Percentiles rank a stretch among this genome's conserved stretches.
Conservation (phyloP, 2,888 invertebrate genomes). For the Lepetodrilus schrolli region DNA sequence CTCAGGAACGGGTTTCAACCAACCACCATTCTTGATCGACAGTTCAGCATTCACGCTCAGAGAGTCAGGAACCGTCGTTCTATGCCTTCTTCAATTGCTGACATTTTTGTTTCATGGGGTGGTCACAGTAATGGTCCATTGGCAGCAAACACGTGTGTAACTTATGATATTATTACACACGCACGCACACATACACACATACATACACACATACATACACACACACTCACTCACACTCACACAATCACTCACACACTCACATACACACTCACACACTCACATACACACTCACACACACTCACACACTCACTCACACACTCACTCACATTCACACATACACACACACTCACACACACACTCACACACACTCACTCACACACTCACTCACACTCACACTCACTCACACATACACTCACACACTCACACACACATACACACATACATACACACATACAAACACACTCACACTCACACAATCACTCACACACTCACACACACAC, state of each 20-base stretch:
- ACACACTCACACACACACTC: slow-evolving; percentile 23
- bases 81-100: too few relatives aligned
- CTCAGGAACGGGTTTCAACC: too few relatives aligned
- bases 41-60: too few relatives aligned
- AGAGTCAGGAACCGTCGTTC: too few relatives aligned
- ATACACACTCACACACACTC: neutral
- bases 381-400: neutral
- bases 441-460: too few relatives aligned
- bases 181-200: neutral
- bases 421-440: neutral
- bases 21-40: too few relatives aligned
- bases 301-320: slow-evolving; percentile 8
- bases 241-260: neutral
- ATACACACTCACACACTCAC: neutral
- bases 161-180: too few relatives aligned
- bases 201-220: too few relatives aligned
- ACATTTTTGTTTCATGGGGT: too few relatives aligned
- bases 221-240: neutral
- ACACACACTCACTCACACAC: neutral
- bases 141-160: too few relatives aligned
- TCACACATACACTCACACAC: neutral
- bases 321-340: slow-evolving; percentile 19
- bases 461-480: neutral
- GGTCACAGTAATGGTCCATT: too few relatives aligned
- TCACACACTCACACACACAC: neutral